Conservation (phyloP, 2,113 vertebrate species). For the Pipra filicauda region DNA sequence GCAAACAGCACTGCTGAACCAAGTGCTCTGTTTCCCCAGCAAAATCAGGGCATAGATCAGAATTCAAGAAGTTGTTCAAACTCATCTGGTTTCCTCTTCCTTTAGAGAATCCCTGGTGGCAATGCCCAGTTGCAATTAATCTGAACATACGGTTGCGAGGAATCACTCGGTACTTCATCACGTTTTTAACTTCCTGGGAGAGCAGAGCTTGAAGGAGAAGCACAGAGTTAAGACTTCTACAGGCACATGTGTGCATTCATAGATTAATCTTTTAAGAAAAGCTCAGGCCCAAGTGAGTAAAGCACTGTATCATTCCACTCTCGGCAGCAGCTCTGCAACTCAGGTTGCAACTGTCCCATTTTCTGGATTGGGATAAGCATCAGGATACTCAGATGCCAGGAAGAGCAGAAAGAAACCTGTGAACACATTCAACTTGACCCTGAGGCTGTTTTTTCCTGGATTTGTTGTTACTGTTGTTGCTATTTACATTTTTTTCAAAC, state of each 20-base stretch:
- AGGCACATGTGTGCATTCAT: background rate
- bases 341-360: background rate
- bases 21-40: background rate
- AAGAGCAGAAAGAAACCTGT: background rate
- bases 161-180: background rate
- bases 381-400: background rate
- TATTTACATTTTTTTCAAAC: background rate
- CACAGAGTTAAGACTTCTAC: background rate
- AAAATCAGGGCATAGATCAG: background rate
- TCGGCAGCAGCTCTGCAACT: background rate
- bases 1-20: background rate
- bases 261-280: background rate
- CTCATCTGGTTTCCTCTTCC: background rate
- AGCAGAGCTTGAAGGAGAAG: background rate
- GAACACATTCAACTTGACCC: background rate
- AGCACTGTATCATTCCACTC: background rate
- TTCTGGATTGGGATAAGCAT: background rate
- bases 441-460: background rate
- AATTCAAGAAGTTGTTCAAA: background rate
- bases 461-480: background rate
- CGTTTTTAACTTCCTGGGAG: background rate
- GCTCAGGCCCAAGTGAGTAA: background rate
- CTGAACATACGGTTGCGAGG: fast-evolving
- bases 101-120: background rate
- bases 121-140: background rate